Evolutionary conservation across 2,113 vertebrate species (phyloP).

Genomic region (Odobenus rosmarus): DNA sequence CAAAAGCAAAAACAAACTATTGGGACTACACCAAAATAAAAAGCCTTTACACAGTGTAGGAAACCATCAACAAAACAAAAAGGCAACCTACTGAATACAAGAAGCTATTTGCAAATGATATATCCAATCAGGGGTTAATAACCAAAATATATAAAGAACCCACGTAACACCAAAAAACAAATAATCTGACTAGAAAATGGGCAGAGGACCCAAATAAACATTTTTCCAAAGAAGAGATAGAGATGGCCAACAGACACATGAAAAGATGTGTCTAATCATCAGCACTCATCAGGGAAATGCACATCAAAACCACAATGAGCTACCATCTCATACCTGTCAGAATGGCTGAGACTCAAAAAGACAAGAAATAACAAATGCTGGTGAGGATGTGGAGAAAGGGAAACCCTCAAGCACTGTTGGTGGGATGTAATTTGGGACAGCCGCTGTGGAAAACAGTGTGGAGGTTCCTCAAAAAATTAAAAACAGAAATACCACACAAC

Average conservation of each 20-base stretch:
- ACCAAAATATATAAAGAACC: neutral
- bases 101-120: neutral
- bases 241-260: neutral
- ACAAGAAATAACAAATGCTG: neutral
- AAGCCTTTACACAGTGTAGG: neutral
- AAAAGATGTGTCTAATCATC: neutral
- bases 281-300: neutral
- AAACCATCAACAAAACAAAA: neutral
- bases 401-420: neutral
- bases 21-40: neutral
- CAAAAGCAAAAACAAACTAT: neutral
- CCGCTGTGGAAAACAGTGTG: neutral
- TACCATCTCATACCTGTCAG: neutral
- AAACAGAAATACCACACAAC: neutral
- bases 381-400: neutral
- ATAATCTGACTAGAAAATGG: neutral
- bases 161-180: neutral
- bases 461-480: neutral
- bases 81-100: neutral
- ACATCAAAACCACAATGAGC: neutral
- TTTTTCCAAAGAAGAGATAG: neutral
- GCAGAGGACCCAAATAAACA: neutral
- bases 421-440: neutral
- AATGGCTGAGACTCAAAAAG: neutral
- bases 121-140: neutral